Evolutionary conservation across 1,140 invertebrate genomes (phyloP).

Genomic region (Hestina assimilis): DNA sequence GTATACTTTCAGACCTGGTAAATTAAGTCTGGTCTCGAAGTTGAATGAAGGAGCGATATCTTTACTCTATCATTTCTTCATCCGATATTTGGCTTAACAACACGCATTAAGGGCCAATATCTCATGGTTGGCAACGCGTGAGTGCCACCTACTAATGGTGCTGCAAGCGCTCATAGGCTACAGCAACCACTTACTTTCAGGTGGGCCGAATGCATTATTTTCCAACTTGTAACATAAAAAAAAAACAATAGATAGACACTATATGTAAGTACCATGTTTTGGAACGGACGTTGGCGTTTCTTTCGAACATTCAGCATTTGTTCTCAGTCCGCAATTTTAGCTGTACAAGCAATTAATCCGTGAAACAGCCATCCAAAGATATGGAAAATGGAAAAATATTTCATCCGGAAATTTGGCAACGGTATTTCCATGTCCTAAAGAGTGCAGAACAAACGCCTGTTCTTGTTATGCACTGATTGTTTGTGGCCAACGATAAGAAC

Average conservation of each 20-base stretch:
- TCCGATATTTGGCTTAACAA: too few species aligned
- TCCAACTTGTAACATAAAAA: too few species aligned
- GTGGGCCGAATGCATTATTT: too few species aligned
- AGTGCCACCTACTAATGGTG: too few species aligned
- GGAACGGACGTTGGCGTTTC: background rate
- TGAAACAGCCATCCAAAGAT: constrained; percentile 21
- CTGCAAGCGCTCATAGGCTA: too few species aligned
- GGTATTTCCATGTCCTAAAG: constrained; percentile 25
- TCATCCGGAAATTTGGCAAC: constrained; percentile 31
- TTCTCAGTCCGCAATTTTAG: constrained; percentile 19
- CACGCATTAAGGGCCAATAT: too few species aligned
- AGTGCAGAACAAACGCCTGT: constrained; percentile 33
- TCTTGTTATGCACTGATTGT: constrained; percentile 52
- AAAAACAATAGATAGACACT: constrained; percentile 6
- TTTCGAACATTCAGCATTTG: constrained; percentile 14
- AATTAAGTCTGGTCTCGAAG: too few species aligned
- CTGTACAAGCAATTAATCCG: constrained; percentile 19
- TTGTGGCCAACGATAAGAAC: constrained; percentile 32
- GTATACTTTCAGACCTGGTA: too few species aligned
- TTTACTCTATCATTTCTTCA: too few species aligned
- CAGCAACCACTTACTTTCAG: too few species aligned
- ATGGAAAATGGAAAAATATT: constrained; percentile 18
- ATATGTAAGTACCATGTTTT: background rate
- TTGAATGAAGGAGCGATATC: too few species aligned
- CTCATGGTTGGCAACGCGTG: too few species aligned